Percentiles rank a stretch among this genome's conserved stretches.
Conservation (phyloP, 2,113 vertebrate genomes). For the Scolopax mira region DNA sequence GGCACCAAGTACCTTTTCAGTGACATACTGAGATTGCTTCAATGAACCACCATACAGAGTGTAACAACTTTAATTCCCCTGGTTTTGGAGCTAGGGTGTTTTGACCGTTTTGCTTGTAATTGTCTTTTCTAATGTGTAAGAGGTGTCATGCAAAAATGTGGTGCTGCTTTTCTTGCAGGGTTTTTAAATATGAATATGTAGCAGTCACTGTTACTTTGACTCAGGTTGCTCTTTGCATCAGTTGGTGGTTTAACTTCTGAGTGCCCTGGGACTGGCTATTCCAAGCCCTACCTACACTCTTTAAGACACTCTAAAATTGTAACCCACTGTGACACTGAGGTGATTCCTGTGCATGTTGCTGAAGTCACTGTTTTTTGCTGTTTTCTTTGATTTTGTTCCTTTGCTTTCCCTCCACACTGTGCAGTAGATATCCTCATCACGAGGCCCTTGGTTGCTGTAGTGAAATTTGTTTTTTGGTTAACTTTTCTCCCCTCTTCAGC, state of each 20-base stretch:
- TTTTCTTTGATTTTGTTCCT: slow-evolving; percentile 11
- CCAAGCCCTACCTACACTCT: rapidly evolving
- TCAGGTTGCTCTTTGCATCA: neutral
- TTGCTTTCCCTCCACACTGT: rapidly evolving
- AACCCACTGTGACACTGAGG: neutral
- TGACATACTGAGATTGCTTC: neutral
- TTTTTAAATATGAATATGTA: neutral
- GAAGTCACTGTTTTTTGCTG: neutral
- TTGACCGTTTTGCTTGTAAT: neutral
- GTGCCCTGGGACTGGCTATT: neutral
- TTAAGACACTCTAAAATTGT: neutral
- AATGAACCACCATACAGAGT: neutral
- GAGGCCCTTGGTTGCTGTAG: neutral
- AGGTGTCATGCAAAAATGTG: neutral
- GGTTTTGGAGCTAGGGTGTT: neutral
- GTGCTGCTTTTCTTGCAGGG: neutral
- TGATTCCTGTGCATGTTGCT: neutral
- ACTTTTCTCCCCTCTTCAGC: neutral
- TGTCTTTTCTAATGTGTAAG: rapidly evolving
- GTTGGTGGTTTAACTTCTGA: neutral
- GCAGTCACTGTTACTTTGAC: neutral
- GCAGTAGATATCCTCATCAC: neutral
- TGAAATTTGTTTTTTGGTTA: neutral
- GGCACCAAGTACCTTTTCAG: neutral
- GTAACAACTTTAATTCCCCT: neutral